Evolutionary conservation across 2,888 invertebrate species (phyloP), one percentile per base, ranked within the genome.

Genomic region (Allophyes oxyacanthae): DNA sequence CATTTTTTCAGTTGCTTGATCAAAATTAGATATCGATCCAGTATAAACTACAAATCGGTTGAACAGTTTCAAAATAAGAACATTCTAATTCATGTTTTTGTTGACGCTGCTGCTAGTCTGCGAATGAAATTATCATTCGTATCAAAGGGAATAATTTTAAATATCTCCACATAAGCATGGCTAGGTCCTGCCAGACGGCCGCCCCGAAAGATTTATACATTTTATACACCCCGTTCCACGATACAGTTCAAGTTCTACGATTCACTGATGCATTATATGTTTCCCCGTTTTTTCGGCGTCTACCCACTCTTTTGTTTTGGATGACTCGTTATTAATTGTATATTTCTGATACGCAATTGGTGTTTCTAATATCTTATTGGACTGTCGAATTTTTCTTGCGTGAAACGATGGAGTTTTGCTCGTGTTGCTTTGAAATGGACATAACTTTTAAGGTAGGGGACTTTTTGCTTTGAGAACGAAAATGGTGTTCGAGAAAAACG

Each of bases 131-230:
- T 93, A 94, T 92, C 92, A 89, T 92, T 84, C 84, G 89, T 88
- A 94, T 94, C 94, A 94, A 94, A 94, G 93, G 88, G 93, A 94
- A 94, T 93, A 94, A 83, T 93, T 92, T 94, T 89, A 91, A 92
- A 93, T 91, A 89, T 88, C 86, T 90, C 90, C 87, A 90, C 88
- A 90, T 86, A 88, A 85, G 83, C 86, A 86, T 79, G 83, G 83
- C 81, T 83, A 84, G 83, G 7, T 84, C 83, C 83, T 68, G 77
- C 70, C 91, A 91, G 92, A 91, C 92, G 81, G 84, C 86, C 83
- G 80, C 82, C 79, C 83, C 85, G 81, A 82, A 91, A 92, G 93
- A 93, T 92, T 92, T 92, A 93, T 90, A 88, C 85, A 72, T 66
- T 64, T 62, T 65, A 77, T 66, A 78, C 72, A 78, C 78, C 77